Evolutionary conservation across 2,888 invertebrate genomes (phyloP), one percentile per base, ranked within the genome.

Genomic region (Epinotia ramella): DNA sequence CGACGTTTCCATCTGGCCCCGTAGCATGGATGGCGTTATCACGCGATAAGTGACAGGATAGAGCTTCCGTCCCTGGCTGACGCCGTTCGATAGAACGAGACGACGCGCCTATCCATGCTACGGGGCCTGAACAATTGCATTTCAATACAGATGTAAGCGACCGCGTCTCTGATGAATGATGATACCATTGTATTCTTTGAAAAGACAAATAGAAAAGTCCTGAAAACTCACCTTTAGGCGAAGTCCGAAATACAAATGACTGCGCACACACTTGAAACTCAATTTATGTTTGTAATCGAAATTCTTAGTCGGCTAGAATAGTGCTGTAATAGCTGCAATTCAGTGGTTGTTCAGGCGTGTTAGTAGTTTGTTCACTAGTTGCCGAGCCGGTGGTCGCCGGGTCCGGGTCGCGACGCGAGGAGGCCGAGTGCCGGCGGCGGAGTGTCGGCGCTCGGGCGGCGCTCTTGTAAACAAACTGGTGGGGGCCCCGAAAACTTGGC

Each of bases 401-500:
- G 62, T 68, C 53, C 53, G 73, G 73, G 66, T 59, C 59, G 60
- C 69, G 66, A 66, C 66, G 69, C 69, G 69, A 69, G 68, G 68
- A 59, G 69, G 69, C 69, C 69, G 69, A 60, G 59, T 44, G 88
- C 88, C 91, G 88, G 87, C 88, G 86, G 88, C 91, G 89, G 86
- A 93, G 90, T 93, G 94, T 89, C 93, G 92, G 91, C 88, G 89
- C 84, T 84, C 86, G 86, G 88, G 86, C 89, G 89, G 84, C 87
- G 86, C 85, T 89, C 91, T 88, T 91, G 94, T 94, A 93, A 93
- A 94, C 93, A 93, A 93, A 91, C 87, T 90, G 93, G 94, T 91
- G 94, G 94, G 94, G 94, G 94, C 91, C 92, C 89, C 91, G 88
- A 92, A 93, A 93, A 93, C 92, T 93, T 91, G 92, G 83, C 84